Evolutionary conservation across 2,888 invertebrate species (phyloP), one percentile per base, ranked within the genome.

Genomic region (Ypsolopha scabrella): DNA sequence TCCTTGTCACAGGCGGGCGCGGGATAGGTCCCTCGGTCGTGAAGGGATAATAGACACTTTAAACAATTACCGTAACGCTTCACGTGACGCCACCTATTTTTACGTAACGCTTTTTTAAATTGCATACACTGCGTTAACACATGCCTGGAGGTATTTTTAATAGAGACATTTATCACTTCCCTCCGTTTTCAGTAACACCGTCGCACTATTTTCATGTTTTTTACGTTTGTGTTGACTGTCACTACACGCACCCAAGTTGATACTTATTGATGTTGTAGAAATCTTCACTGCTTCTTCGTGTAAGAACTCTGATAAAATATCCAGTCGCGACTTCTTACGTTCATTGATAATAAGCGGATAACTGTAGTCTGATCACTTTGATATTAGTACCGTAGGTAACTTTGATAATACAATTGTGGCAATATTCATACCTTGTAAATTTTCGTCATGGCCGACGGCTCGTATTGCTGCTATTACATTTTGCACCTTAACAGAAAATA

Each of bases 1-100:
- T 59, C 56, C 8, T 35, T 51, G 10, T 60, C 57, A 37, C 60
- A 61, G 0, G n/a, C 54, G 6, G 60, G 54, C 7, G 60, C 60
- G 0, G 59, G 34, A 14, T 60, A 61, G 4, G 51, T 53, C 4
- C 55, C 53, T 7, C 55, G 51, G 7, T 52, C 45, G 44, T 61
- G 61, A 2, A 50, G 54, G 1, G 55, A 50, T 14, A 53, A 3
- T 33, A 61, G 35, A 48, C 61, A 61, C 13, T 58, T 59, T 24
- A 51, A 60, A 36, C 60, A 61, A 1, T 58, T 7, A 0, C 55
- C 49, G 24, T 48, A 6, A 2, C 57, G 53, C 41, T 57, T 60
- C 0, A 57, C 52, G 24, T 50, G 45, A 0, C 11, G 11, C 60
- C 60, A 60, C 11, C 58, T 37, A 6, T 51, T 55, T 44, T 57